Conservation (phyloP, 2,113 vertebrate genomes). For the Ciconia boyciana region DNA sequence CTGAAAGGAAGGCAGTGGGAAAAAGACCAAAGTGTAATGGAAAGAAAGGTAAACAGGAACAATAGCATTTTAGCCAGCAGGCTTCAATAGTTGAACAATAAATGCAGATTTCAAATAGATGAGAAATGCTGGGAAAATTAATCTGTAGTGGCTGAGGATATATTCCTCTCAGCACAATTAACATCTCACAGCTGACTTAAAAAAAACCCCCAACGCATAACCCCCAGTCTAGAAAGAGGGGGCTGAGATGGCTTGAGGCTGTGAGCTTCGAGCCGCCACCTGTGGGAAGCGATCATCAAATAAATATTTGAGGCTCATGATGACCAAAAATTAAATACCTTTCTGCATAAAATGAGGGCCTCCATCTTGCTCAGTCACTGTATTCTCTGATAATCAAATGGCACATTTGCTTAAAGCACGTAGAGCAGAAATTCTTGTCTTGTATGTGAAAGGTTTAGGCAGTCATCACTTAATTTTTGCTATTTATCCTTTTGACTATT, state of each 20-base stretch:
- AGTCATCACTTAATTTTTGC: not conserved
- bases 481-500: not conserved
- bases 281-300: not conserved
- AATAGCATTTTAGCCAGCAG: not conserved
- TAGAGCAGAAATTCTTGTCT: not conserved
- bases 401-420: not conserved
- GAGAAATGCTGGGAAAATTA: not conserved
- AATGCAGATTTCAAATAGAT: not conserved
- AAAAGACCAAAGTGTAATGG: not conserved
- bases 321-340: not conserved
- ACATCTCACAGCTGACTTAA: not conserved
- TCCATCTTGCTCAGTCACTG: not conserved
- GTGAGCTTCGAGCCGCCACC: rapidly evolving
- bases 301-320: not conserved
- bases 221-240: not conserved
- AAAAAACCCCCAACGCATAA: rapidly evolving
- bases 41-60: not conserved
- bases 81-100: not conserved
- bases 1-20: not conserved
- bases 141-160: not conserved
- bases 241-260: not conserved
- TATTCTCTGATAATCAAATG: not conserved
- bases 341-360: not conserved
- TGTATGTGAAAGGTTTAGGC: not conserved
- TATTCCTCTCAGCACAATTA: not conserved